A percentile compares a stretch with the other conserved stretches of the same genome.
These are phyloP conservation scores for Phalanger gymnotis DNA, from an alignment of 2,797 vertebrate genomes.

Conservation along the genomic window DNA sequence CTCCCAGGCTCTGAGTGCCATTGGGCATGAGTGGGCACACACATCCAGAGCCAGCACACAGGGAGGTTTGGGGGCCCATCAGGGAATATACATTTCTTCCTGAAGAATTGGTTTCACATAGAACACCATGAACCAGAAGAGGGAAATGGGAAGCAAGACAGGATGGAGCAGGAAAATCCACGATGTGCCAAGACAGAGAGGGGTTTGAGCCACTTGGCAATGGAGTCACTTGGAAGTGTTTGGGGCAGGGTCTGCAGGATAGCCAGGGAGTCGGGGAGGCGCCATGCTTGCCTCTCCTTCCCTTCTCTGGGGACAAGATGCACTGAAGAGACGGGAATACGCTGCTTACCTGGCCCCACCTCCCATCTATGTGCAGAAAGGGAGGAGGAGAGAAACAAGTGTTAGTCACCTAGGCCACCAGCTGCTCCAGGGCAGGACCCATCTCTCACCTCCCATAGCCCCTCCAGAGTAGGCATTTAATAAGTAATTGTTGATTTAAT, in stretches of 20 bases:
- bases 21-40: neutral
- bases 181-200: slow-evolving; percentile 71
- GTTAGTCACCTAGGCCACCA: slow-evolving; percentile 61
- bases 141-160: neutral
- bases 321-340: slow-evolving; percentile 33
- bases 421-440: neutral
- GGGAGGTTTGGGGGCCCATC: neutral
- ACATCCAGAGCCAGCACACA: neutral
- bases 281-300: slow-evolving; percentile 48
- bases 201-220: slow-evolving; percentile 48
- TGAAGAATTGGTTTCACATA: slow-evolving; percentile 55
- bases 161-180: neutral
- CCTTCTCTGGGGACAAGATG: slow-evolving; percentile 40
- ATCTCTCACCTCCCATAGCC: neutral
- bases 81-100: neutral
- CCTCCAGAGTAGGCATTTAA: neutral
- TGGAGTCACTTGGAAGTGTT: slow-evolving; percentile 44
- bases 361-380: slow-evolving; percentile 84
- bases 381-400: slow-evolving; percentile 81
- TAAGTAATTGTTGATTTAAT: neutral
- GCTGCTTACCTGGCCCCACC: slow-evolving; percentile 85
- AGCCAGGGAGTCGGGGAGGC: slow-evolving; percentile 56
- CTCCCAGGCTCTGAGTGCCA: neutral
- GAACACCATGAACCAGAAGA: slow-evolving; percentile 30
- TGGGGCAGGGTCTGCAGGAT: slow-evolving; percentile 59